These are phyloP conservation scores for Holacanthus passer DNA, from an alignment of 2,113 vertebrate species.

Conservation along the genomic window DNA sequence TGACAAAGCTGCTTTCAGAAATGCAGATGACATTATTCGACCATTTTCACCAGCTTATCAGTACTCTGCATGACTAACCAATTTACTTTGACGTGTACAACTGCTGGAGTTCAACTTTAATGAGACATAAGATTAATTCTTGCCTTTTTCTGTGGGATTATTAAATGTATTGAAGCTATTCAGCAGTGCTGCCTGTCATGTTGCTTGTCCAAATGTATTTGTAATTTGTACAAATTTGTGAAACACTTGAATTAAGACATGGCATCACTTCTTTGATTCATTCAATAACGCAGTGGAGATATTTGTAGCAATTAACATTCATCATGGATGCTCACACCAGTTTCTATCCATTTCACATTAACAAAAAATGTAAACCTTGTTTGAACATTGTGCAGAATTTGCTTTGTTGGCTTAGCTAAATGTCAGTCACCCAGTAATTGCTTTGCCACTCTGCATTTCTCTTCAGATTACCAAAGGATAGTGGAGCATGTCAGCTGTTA, in stretches of 20 bases:
- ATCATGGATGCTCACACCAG: not conserved
- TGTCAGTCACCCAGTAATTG: conserved; percentile 66
- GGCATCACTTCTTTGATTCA: not conserved
- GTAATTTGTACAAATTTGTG: not conserved
- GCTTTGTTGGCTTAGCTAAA: conserved; percentile 44
- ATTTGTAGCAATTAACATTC: not conserved
- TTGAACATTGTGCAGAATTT: conserved; percentile 44
- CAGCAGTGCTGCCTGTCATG: not conserved
- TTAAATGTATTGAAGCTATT: not conserved
- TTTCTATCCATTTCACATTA: not conserved
- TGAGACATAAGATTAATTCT: not conserved
- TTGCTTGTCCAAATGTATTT: not conserved
- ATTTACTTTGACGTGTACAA: not conserved
- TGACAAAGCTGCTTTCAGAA: not conserved
- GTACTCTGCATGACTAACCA: not conserved
- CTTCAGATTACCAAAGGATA: conserved; percentile 54
- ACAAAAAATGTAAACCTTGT: conserved; percentile 34
- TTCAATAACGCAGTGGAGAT: not conserved
- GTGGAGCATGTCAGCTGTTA: conserved; percentile 61
- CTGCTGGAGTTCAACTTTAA: not conserved
- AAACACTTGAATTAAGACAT: not conserved
- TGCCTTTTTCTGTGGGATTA: not conserved
- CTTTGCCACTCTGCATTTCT: conserved; percentile 56
- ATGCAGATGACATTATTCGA: not conserved
- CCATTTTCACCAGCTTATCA: not conserved